Conservation (phyloP, 1,140 invertebrate genomes). For the Hypothenemus hampei region DNA sequence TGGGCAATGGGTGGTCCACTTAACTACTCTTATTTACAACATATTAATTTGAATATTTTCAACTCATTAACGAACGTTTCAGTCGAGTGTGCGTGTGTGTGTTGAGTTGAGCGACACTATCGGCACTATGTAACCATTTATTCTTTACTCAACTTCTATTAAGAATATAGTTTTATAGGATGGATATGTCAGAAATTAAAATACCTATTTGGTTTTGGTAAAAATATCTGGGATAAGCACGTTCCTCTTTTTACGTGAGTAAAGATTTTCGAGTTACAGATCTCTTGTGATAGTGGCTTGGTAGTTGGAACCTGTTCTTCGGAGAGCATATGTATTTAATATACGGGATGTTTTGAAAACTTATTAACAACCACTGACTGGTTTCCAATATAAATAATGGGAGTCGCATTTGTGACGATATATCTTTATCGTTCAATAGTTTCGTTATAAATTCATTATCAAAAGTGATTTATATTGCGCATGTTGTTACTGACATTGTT, state of each 20-base stretch:
- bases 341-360: conserved; percentile 27
- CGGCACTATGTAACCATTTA: neutral
- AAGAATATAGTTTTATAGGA: too few relatives aligned
- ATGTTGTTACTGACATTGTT: too few relatives aligned
- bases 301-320: conserved; percentile 18
- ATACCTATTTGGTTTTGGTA: too few relatives aligned
- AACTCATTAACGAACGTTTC: conserved; percentile 16
- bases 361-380: conserved; percentile 25
- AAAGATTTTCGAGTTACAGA: conserved; percentile 25
- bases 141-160: neutral
- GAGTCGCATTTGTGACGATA: conserved; percentile 3
- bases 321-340: conserved; percentile 21
- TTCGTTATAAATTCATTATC: conserved; percentile 6
- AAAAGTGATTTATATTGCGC: conserved; percentile 1
- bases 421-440: conserved; percentile 19
- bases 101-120: conserved; percentile 11
- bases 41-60: conserved; percentile 25
- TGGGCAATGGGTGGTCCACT: conserved; percentile 18
- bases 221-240: too few relatives aligned
- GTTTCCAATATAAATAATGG: conserved; percentile 24
- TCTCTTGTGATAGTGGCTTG: conserved; percentile 20
- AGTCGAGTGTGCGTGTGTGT: too few relatives aligned
- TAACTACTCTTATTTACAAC: conserved; percentile 23
- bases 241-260: too few relatives aligned
- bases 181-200: too few relatives aligned